Evolutionary conservation across 2,113 vertebrate genomes (phyloP).

Genomic region (Danionella cerebrum): DNA sequence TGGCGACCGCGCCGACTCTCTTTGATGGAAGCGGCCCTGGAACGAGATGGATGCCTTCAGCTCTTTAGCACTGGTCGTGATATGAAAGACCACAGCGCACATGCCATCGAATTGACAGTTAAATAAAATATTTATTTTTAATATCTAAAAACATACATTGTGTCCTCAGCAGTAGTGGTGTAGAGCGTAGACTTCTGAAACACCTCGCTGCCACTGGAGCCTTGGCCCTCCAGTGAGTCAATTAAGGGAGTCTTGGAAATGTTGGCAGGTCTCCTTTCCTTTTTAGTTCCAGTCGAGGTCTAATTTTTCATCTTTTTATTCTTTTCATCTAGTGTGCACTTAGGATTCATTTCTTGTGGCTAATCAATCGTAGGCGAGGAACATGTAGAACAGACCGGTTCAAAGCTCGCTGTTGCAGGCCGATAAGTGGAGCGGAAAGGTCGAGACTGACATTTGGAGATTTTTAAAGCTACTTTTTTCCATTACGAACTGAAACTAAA

Average conservation of each 20-base stretch:
- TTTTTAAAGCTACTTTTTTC: slow-evolving; percentile 27
- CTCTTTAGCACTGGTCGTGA: slow-evolving; percentile 48
- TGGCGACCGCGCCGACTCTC: slow-evolving; percentile 41
- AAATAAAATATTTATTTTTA: slow-evolving; percentile 71
- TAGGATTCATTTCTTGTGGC: slow-evolving; percentile 20
- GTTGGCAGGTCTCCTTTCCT: slow-evolving; percentile 49
- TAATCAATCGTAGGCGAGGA: slow-evolving; percentile 39
- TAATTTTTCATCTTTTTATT: slow-evolving; percentile 54
- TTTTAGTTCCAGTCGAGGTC: slow-evolving; percentile 53
- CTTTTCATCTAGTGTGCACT: slow-evolving; percentile 51
- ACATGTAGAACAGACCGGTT: slow-evolving; percentile 48
- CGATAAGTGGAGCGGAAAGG: slow-evolving; percentile 27
- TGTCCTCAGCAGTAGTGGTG: slow-evolving; percentile 59
- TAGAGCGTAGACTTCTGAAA: slow-evolving; percentile 65
- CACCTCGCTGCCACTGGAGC: slow-evolving; percentile 49
- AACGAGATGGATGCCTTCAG: slow-evolving; percentile 41
- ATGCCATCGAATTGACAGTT: slow-evolving; percentile 57
- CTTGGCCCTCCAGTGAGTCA: slow-evolving; percentile 66
- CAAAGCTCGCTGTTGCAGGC: slow-evolving; percentile 44
- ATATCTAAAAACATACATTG: slow-evolving; percentile 72
- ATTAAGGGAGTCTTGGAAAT: slow-evolving; percentile 65
- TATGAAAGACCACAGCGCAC: slow-evolving; percentile 58
- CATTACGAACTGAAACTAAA: slow-evolving; percentile 15
- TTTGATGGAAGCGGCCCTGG: slow-evolving; percentile 15
- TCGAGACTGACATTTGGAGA: slow-evolving; percentile 43